Evolutionary conservation across 53 echinoderm and acorn worm species (phyloP), one percentile per base, ranked within the genome.

Genomic region (Holothuria leucospilota): DNA sequence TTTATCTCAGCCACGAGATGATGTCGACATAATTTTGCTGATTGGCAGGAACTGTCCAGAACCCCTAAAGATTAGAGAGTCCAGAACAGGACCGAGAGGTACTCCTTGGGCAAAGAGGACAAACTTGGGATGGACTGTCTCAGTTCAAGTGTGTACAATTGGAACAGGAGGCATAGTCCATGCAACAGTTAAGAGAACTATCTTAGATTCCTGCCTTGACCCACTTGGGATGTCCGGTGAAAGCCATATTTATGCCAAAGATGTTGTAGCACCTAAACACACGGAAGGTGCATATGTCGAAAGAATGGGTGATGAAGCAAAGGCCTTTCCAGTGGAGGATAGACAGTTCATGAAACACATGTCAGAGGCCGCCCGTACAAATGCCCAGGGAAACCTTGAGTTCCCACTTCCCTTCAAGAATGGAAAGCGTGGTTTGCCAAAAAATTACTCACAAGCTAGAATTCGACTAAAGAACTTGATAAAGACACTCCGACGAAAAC

Each of bases 81-180:
- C 81, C n/a, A 71, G 78, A 0, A 92, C 88, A 25, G 88, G 92
- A 40, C 88, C 91, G 0, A 78, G 23, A 59, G 85, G 85, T 26
- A 88, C 82, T 4, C 92, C 89, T 13, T 92, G 92, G 89, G 92
- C 92, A 1, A 86, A 88, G 71, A 82, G 89, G 13, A 86, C 92
- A 1, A 61, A 92, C 60, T 42, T 92, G 7, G 92, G 92, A 0
- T 91, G 91, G 91, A 88, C 92, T 4, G 41, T 87, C 29, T 91
- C 87, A 11, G 91, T 87, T 8, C 91, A 84, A 60, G 29, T 91
- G 2, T 91, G 90, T 49, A 80, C 18, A 20, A 78, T 82, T 18
- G 27, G 78, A 6, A 53, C 53, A 8, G 42, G 40, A 28, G 73
- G 62, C 16, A 59, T 46, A 69, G 68, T 71, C 20, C 66, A 80